Evolutionary conservation across 2,888 invertebrate species (phyloP), one percentile per base, ranked within the genome.

Genomic region (Drosophila leonis): DNA sequence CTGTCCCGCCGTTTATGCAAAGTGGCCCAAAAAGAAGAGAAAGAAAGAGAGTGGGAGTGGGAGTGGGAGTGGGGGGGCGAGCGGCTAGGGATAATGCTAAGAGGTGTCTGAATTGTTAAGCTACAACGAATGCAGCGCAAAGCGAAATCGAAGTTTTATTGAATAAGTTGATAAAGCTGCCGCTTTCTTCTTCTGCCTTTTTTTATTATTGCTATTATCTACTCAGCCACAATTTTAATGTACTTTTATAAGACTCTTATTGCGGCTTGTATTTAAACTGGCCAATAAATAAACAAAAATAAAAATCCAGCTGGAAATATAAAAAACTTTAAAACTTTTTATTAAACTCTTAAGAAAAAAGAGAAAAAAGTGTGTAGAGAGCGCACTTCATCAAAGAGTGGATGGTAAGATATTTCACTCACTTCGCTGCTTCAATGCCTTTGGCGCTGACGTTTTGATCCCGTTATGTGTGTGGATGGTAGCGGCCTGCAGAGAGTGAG

Each of bases 1-100:
- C 84, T 84, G 89, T 76, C 83, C 78, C 76, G 81, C 69, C 84
- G 83, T 84, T 84, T 84, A 84, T 88, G 84, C 89, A 86, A 88
- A 84, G 80, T 82, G 75, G 65, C 62, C 68, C 65, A 39, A 82
- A 88, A 83, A 72, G 33, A 9, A 52, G 13, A 31, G 29, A 18
- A 2, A 15, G 39, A 29, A 7, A 54, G 39, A 29, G 37, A 4
- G 7, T 9, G 24, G 12, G n/a, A 20, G 54, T 13, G 54, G 4
- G 41, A 20, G 41, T n/a, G n/a, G 9, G 55, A 13, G 31, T 18
- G 39, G 12, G 18, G n/a, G n/a, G n/a, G n/a, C n/a, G n/a, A 54
- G 27, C 29, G 41, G 41, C 51, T 52, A 41, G 51, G 78, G 65
- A 78, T 80, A 80, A 70, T 75, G 78, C 72, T 66, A 74, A 80